Conservation (phyloP, 2,797 vertebrate species). For the Simalia tracyae region DNA sequence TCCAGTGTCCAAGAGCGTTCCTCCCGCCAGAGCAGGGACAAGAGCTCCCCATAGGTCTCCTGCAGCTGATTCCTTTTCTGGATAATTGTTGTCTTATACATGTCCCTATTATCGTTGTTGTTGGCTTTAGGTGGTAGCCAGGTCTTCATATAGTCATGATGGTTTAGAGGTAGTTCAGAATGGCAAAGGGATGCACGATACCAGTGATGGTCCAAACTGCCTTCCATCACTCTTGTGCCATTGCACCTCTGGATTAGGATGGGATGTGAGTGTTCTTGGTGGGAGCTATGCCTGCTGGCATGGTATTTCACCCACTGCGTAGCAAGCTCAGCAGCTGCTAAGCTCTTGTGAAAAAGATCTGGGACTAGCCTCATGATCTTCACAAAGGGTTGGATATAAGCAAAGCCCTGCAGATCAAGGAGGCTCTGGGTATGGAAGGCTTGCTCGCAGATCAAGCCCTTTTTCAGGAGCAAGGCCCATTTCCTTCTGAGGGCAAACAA, state of each 20-base stretch:
- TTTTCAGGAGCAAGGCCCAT: constrained; percentile 64
- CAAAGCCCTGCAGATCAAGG: background rate
- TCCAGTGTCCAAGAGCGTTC: background rate
- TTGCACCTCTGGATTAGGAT: rapidly evolving
- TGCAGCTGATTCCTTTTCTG: background rate
- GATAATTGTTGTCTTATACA: rapidly evolving
- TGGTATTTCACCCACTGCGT: constrained; percentile 53
- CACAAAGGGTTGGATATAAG: background rate
- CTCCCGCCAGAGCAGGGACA: constrained; percentile 22
- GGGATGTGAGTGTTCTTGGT: background rate
- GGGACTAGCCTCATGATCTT: constrained; percentile 59
- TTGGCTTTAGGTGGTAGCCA: rapidly evolving
- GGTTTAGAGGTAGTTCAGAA: background rate
- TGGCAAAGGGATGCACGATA: rapidly evolving
- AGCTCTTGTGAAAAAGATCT: constrained; percentile 61
- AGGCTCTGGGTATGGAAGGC: constrained; percentile 44
- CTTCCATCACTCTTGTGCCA: background rate
- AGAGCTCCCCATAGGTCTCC: constrained; percentile 51
- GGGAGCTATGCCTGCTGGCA: constrained; percentile 21
- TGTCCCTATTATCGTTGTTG: background rate
- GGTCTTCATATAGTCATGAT: rapidly evolving
- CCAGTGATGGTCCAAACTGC: background rate
- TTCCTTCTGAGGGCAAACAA: constrained; percentile 51
- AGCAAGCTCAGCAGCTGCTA: constrained; percentile 48
- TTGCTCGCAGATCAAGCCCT: rapidly evolving